Evolutionary conservation across 1,140 invertebrate genomes (phyloP).

Genomic region (Drosophila sp.): DNA sequence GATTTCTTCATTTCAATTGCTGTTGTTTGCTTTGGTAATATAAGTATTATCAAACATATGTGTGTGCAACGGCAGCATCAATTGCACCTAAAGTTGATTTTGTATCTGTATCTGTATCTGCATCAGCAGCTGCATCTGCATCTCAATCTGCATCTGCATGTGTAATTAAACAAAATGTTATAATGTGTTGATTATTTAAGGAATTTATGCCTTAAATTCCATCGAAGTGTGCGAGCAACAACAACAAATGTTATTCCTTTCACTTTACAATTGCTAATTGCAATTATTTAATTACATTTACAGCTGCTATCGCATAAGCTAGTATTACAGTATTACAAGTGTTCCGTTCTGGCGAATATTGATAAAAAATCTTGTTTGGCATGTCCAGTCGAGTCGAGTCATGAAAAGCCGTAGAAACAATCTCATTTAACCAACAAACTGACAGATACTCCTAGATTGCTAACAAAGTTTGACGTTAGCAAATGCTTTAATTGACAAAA

Average conservation of each 20-base stretch:
- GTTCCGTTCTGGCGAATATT: neutral
- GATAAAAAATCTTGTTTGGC: neutral
- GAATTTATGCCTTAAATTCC: slow-evolving; percentile 53
- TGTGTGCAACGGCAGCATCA: slow-evolving; percentile 7
- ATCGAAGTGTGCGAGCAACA: neutral
- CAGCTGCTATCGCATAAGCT: slow-evolving; percentile 27
- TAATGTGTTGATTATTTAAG: slow-evolving; percentile 79
- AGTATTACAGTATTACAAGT: neutral
- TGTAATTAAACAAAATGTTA: slow-evolving; percentile 78
- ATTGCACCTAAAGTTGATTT: slow-evolving; percentile 19
- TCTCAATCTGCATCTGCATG: slow-evolving; percentile 36
- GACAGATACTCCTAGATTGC: slow-evolving; percentile 11
- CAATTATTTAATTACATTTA: slow-evolving; percentile 77
- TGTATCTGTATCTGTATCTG: slow-evolving; percentile 22
- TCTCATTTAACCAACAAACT: slow-evolving; percentile 2
- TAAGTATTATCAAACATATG: slow-evolving; percentile 1
- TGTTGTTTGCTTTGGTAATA: slow-evolving; percentile 3
- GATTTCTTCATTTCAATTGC: neutral
- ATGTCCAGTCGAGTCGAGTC: neutral
- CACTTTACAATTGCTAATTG: slow-evolving; percentile 48
- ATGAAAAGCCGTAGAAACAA: slow-evolving; percentile 4
- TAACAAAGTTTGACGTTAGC: slow-evolving; percentile 34
- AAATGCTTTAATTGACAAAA: slow-evolving; percentile 33
- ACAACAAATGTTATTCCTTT: slow-evolving; percentile 22
- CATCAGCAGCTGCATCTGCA: no score